Evolutionary conservation across 2,888 invertebrate species (phyloP).

Genomic region (Atethmia centrago): DNA sequence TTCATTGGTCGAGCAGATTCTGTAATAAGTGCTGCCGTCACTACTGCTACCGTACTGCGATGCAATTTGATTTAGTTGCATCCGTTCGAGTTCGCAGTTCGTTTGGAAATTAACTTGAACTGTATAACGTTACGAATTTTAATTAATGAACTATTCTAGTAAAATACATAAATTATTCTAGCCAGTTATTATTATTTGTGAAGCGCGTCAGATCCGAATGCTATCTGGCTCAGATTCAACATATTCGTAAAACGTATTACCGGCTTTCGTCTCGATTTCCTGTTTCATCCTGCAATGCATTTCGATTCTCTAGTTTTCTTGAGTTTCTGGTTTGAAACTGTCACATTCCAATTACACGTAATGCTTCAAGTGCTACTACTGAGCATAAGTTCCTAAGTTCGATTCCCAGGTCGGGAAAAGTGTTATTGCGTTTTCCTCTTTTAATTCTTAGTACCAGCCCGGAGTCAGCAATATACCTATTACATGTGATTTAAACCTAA

Average conservation of each 20-base stretch:
- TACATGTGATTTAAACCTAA: neutral
- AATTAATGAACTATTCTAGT: too few species aligned
- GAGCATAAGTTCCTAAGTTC: too few species aligned
- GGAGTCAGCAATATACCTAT: neutral
- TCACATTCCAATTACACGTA: neutral
- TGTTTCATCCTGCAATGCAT: neutral
- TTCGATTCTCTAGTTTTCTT: neutral
- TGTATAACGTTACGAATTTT: neutral
- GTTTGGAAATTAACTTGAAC: slow-evolving; percentile 27
- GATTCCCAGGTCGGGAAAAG: neutral
- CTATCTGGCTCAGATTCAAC: neutral
- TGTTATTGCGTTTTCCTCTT: neutral
- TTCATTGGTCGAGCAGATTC: slow-evolving; percentile 41
- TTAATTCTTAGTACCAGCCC: neutral
- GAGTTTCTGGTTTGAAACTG: neutral
- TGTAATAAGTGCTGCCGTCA: slow-evolving; percentile 34
- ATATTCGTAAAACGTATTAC: neutral
- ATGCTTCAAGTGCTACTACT: too few species aligned
- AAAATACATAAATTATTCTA: too few species aligned
- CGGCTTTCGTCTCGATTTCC: neutral
- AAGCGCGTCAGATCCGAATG: neutral
- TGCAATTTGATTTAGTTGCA: slow-evolving; percentile 50
- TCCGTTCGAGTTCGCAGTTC: slow-evolving; percentile 26
- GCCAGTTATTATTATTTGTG: neutral
- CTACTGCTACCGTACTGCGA: slow-evolving; percentile 30